These are phyloP conservation scores for Sialia sialis DNA, from an alignment of 2,113 vertebrate species.

Conservation along the genomic window DNA sequence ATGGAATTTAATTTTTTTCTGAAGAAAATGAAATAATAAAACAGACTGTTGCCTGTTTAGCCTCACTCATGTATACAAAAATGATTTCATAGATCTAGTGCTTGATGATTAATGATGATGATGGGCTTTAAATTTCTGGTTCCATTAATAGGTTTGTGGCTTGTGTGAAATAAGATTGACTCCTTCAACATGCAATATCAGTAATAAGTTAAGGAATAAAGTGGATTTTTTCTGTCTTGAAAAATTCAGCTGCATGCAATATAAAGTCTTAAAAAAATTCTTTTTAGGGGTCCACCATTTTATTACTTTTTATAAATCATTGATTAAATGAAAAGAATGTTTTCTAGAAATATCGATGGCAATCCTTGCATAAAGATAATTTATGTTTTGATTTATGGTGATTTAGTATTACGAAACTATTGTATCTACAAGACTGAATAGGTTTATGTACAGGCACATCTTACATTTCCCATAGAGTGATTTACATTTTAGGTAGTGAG, in stretches of 20 bases:
- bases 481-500: not conserved
- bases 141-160: not conserved
- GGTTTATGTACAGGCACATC: not conserved
- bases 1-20: not conserved
- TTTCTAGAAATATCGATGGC: not conserved
- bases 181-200: not conserved
- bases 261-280: not conserved
- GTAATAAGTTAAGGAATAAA: not conserved
- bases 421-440: not conserved
- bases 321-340: not conserved
- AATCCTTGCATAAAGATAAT: not conserved
- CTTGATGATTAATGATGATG: not conserved
- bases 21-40: not conserved
- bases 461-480: not conserved
- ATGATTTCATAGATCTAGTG: not conserved
- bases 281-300: not conserved
- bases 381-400: not conserved
- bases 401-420: not conserved
- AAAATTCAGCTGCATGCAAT: not conserved
- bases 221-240: not conserved
- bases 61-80: not conserved
- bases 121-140: not conserved
- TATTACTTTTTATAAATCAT: slow-evolving; percentile 18
- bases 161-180: not conserved
- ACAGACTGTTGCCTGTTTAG: not conserved